Evolutionary conservation across 2,888 invertebrate species (phyloP).

Genomic region (Molorchus minor): DNA sequence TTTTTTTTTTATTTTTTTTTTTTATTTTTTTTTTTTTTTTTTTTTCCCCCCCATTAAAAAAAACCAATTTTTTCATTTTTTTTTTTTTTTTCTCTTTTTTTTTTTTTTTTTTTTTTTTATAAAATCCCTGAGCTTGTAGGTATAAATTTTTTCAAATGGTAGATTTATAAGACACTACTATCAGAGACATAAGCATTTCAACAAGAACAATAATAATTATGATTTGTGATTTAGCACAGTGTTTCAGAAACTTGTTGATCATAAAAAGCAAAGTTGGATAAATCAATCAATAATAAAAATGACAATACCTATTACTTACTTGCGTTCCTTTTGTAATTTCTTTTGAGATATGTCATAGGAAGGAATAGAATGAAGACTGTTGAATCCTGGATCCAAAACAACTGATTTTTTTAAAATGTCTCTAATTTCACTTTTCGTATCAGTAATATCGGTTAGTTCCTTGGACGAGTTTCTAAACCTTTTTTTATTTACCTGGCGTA

Average conservation of each 20-base stretch:
- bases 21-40: no score
- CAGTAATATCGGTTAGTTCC: constrained; percentile 52
- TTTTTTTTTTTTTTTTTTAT: no score
- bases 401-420: constrained; percentile 71
- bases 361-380: constrained; percentile 70
- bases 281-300: not conserved
- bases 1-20: no score
- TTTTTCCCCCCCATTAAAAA: no score
- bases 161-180: not conserved
- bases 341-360: constrained; percentile 68
- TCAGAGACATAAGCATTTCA: not conserved
- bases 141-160: not conserved
- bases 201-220: not conserved
- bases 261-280: not conserved
- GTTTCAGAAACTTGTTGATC: not conserved
- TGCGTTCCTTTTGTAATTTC: constrained; percentile 67
- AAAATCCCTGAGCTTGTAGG: no score
- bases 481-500: constrained; percentile 47
- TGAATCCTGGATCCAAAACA: constrained; percentile 71
- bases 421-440: constrained; percentile 62
- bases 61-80: no score
- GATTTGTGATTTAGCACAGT: not conserved
- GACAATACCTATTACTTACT: no score
- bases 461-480: constrained; percentile 52
- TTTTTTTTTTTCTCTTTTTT: no score